phyloP scores from a whole-genome alignment of 2,113 vertebrate genomes.

The Columba livia region DNA sequence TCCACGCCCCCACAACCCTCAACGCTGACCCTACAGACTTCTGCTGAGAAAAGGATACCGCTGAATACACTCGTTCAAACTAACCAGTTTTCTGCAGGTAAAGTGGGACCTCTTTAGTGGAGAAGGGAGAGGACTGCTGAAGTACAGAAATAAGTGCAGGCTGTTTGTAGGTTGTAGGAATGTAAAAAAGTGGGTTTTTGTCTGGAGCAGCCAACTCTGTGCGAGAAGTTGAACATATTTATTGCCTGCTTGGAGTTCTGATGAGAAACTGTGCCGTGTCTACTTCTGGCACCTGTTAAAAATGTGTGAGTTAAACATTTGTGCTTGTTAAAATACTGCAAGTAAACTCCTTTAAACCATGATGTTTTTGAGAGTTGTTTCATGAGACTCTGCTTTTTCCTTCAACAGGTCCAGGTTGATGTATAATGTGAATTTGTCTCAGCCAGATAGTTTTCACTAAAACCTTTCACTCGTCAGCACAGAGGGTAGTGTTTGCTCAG shows the following conservation, averaged over 20 bases:
- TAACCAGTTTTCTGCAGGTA: slow-evolving; percentile 66
- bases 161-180: neutral
- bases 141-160: neutral
- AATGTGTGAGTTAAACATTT: neutral
- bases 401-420: neutral
- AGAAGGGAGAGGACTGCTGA: neutral
- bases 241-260: neutral
- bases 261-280: neutral
- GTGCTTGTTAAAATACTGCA: neutral
- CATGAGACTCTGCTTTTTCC: neutral
- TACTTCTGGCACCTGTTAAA: neutral
- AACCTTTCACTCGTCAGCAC: neutral
- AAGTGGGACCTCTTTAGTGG: neutral
- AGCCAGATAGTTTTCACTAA: neutral
- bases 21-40: slow-evolving; percentile 59
- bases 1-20: slow-evolving; percentile 38
- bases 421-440: neutral
- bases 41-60: slow-evolving; percentile 47
- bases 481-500: neutral
- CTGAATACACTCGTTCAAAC: slow-evolving; percentile 57
- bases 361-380: neutral
- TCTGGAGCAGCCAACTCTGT: rapidly evolving
- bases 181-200: neutral
- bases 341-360: neutral
- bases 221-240: rapidly evolving